Evolutionary conservation across 1,140 invertebrate species (phyloP).

Genomic region (Drosophila kohkoa): DNA sequence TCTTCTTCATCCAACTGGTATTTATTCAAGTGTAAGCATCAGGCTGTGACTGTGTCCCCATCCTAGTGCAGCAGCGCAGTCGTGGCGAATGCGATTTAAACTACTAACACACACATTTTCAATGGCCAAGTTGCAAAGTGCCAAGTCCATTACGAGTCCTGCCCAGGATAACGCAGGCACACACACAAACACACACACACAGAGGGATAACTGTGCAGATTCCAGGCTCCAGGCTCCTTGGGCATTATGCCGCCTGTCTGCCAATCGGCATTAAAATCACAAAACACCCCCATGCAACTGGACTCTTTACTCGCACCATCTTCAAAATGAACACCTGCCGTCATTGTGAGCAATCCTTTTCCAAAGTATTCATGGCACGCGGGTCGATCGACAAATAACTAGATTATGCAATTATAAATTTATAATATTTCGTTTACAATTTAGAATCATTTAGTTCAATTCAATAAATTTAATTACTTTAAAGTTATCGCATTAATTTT

Average conservation of each 20-base stretch:
- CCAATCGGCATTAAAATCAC: constrained; percentile 82
- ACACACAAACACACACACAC: constrained; percentile 37
- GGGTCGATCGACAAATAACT: not conserved
- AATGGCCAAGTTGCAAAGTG: constrained; percentile 81
- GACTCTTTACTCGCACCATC: not conserved
- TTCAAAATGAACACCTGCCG: constrained; percentile 30
- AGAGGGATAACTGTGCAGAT: not conserved
- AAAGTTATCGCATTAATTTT: no score
- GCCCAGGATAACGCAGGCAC: constrained; percentile 50
- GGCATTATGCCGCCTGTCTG: constrained; percentile 54
- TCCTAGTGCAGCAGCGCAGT: constrained; percentile 14
- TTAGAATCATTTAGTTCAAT: not conserved
- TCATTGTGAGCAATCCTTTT: constrained; percentile 43
- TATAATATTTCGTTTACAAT: not conserved
- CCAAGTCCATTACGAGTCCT: constrained; percentile 74
- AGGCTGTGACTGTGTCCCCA: constrained; percentile 16
- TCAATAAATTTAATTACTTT: no score
- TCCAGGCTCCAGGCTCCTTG: constrained; percentile 11
- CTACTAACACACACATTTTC: constrained; percentile 82
- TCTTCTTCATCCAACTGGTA: constrained; percentile 56
- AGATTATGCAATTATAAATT: not conserved
- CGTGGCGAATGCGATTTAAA: constrained; percentile 74
- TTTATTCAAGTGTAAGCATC: constrained; percentile 81
- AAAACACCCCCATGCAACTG: constrained; percentile 62
- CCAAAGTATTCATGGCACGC: constrained; percentile 26